Evolutionary conservation across 2,797 vertebrate species (phyloP), one percentile per base, ranked within the genome.

Genomic region (Chelon labrosus): DNA sequence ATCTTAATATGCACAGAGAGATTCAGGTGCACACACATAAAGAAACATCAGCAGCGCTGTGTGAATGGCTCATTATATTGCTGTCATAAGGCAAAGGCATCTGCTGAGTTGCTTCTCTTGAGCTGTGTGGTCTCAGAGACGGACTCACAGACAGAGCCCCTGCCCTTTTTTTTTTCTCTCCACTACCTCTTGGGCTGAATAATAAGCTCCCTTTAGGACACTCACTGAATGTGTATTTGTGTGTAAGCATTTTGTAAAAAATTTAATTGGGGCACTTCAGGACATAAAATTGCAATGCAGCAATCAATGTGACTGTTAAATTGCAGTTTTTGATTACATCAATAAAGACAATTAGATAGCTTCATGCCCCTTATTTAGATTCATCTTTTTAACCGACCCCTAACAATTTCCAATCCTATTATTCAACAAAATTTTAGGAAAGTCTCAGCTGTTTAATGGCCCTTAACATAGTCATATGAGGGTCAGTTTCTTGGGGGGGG

Each of bases 41-140:
- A 60, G n/a, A 61, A 16, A 75, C 50, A 74, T 63, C 41, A 67
- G 56, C 47, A 59, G 1, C 13, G 52, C 46, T 25, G 7, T 66
- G 59, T 73, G 51, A 65, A 66, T 67, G n/a, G 65, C 61, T 77
- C 65, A 81, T 81, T 79, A 73, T 81, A 37, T 79, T 10, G 10
- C 59, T 81, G 50, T 73, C 20, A 63, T 22, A 79, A 75, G 44
- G 41, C 54, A 60, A 56, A 82, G 69, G 46, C 51, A 50, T 77
- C 31, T 47, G 47, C 72, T 83, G 72, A 79, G 69, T 71, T 70
- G 41, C 13, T 39, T 67, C 54, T 75, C 51, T 25, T 50, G 35
- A 38, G 47, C 54, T 49, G 37, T 51, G 60, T 64, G 50, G 12
- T 77, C 31, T 3, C 9, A 41, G 31, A 68, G 58, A 52, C 57